Percentiles rank a stretch among this genome's conserved stretches.
Evolutionary conservation across 2,888 invertebrate genomes (phyloP).

Genomic region (Amphiduros pacificus): DNA sequence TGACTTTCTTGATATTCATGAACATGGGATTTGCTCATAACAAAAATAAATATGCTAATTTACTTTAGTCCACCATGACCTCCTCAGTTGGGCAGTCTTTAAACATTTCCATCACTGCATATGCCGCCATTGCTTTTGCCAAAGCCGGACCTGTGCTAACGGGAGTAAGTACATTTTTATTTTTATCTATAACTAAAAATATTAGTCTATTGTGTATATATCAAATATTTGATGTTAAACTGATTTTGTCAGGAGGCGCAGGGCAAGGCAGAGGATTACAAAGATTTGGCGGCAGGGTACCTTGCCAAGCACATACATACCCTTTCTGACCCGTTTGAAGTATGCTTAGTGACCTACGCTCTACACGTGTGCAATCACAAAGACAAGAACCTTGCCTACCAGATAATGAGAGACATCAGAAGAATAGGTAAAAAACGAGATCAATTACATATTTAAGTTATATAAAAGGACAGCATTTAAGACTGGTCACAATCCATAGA

Average conservation of each 20-base stretch:
- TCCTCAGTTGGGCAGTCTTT: not conserved
- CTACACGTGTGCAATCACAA: slow-evolving; percentile 67
- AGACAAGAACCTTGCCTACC: slow-evolving; percentile 10
- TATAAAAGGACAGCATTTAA: too few species aligned
- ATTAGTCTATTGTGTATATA: too few species aligned
- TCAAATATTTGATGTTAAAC: too few species aligned
- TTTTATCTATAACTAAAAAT: too few species aligned
- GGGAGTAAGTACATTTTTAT: slow-evolving; percentile 15
- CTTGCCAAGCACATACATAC: slow-evolving; percentile 64
- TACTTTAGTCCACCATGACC: not conserved
- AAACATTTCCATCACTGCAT: slow-evolving; percentile 7
- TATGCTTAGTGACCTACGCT: slow-evolving; percentile 83
- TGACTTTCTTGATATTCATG: too few species aligned
- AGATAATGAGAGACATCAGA: slow-evolving; percentile 8
- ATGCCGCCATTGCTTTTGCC: slow-evolving; percentile 1
- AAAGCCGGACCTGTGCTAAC: not conserved
- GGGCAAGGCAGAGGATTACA: slow-evolving; percentile 39
- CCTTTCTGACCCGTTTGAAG: slow-evolving; percentile 74
- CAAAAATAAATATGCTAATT: too few species aligned
- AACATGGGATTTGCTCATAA: too few species aligned
- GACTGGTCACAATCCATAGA: too few species aligned
- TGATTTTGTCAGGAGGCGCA: slow-evolving; percentile 51
- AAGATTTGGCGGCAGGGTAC: slow-evolving; percentile 38
- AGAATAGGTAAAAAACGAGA: slow-evolving; percentile 12
- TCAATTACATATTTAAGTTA: too few species aligned